Evolutionary conservation across 2,797 vertebrate species (phyloP), one percentile per base, ranked within the genome.

Genomic region (Zalophus californianus): DNA sequence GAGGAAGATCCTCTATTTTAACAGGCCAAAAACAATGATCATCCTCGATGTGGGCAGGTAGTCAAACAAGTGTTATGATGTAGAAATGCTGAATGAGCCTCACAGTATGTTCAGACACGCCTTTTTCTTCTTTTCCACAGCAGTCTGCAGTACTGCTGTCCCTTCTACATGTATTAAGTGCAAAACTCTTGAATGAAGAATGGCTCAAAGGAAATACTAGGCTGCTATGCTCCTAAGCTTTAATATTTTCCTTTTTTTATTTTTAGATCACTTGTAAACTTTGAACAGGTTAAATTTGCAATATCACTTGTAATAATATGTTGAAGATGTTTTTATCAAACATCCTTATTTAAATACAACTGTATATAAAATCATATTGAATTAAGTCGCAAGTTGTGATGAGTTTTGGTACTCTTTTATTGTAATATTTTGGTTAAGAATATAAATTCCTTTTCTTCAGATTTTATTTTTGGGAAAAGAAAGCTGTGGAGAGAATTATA

Each of bases 201-300:
- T 35, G 48, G 23, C 60, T 60, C 14, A 29, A 27, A 94, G 6
- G 66, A 94, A 62, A 80, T n/a, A 73, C 18, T 66, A 29, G 80
- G 38, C 23, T 83, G 32, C 54, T 66, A 0, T 21, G 3, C 38
- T 90, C 44, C 70, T 72, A 35, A 88, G 18, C 72, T 48, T 60
- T 90, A 66, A 21, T 68, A 77, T 78, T 96, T 89, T 41, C 23
- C 41, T 73, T 89, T 89, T 94, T 82, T 27, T 50, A 62, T 35
- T 92, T 88, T 80, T 95, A 80, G 50, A 50, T 94, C 58, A 85
- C 54, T 86, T 54, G 2, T 79, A 75, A 94, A 90, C 41, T 86
- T 95, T 66, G 62, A 82, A 48, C 15, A 92, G 94, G 25, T 21
- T 79, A 93, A 16, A 66, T 56, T 91, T 96, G n/a, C 3, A 86